Percentiles rank a stretch among this genome's conserved stretches.
Conservation (phyloP, 2,888 invertebrate genomes). For the Cordylochernes scorpioides region DNA sequence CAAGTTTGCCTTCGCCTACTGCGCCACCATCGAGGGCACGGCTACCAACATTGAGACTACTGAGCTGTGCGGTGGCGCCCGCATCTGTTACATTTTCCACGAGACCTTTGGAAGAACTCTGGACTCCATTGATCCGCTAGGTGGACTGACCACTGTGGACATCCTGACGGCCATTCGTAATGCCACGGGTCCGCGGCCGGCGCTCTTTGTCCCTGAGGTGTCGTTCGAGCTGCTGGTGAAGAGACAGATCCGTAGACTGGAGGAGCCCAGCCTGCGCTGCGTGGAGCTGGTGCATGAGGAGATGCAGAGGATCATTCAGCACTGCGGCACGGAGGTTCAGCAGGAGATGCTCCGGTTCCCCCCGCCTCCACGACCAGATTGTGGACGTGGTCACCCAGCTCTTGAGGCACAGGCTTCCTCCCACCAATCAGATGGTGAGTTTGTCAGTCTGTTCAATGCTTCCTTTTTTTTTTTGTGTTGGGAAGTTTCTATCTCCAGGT, state of each 20-base stretch:
- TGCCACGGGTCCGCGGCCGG: constrained; percentile 44
- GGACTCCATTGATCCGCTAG: constrained; percentile 78
- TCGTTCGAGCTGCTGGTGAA: constrained; percentile 95
- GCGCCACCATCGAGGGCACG: constrained; percentile 91
- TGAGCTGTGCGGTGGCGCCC: constrained; percentile 91
- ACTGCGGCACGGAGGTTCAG: constrained; percentile 69
- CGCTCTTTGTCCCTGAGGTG: constrained; percentile 36
- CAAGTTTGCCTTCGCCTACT: constrained; percentile 93
- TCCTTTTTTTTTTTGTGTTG: no score
- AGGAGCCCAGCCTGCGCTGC: constrained; percentile 85
- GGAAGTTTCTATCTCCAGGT: no score
- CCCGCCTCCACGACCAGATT: constrained; percentile 80
- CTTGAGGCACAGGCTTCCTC: constrained; percentile 64
- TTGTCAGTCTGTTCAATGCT: no score
- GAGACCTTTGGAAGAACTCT: constrained; percentile 87
- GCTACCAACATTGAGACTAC: constrained; percentile 91
- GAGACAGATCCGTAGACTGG: constrained; percentile 75
- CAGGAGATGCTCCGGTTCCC: constrained; percentile 96
- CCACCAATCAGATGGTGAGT: constrained; percentile 70
- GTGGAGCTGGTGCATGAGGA: constrained; percentile 96
- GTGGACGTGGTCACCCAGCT: constrained; percentile 92
- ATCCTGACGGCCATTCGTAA: constrained; percentile 95
- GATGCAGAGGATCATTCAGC: constrained; percentile 95
- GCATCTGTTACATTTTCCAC: constrained; percentile 98
- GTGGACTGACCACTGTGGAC: constrained; percentile 71